phyloP scores from a whole-genome alignment of 2,888 invertebrate genomes.

The Pristionchus fissidentatus region DNA sequence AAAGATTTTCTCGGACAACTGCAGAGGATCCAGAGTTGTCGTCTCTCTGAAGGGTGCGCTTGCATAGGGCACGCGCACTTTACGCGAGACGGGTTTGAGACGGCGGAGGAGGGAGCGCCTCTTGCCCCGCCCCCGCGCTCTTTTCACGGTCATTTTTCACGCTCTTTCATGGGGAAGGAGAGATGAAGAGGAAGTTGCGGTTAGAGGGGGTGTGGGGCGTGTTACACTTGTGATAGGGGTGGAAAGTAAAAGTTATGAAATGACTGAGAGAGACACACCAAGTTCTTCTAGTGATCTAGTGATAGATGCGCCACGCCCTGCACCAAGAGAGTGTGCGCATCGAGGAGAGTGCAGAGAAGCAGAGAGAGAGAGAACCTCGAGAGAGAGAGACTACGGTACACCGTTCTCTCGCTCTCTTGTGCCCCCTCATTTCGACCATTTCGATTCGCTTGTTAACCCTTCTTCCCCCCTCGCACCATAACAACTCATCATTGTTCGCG shows the following conservation, averaged over 20 bases:
- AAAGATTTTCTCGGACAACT: too few relatives aligned
- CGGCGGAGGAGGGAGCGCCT: neutral
- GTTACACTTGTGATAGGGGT: neutral
- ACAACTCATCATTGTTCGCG: neutral
- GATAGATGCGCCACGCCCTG: constrained; percentile 15
- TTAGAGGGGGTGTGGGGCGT: too few relatives aligned
- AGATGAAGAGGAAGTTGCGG: constrained; percentile 2
- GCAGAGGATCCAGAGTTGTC: too few relatives aligned
- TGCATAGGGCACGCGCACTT: too few relatives aligned
- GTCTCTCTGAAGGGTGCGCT: too few relatives aligned
- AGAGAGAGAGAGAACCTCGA: neutral
- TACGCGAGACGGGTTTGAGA: neutral
- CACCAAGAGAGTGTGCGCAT: neutral
- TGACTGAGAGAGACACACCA: neutral
- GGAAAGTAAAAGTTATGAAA: constrained; percentile 39
- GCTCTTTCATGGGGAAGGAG: too few relatives aligned
- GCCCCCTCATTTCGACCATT: neutral
- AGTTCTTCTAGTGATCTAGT: neutral
- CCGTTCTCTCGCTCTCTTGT: neutral
- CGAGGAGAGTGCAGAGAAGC: neutral
- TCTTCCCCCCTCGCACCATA: neutral
- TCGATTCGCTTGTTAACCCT: neutral
- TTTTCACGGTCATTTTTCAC: neutral
- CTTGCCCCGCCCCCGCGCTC: neutral
- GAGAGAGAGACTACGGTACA: neutral